Conservation (phyloP, 2,797 vertebrate genomes). For the Scleropages formosus region DNA sequence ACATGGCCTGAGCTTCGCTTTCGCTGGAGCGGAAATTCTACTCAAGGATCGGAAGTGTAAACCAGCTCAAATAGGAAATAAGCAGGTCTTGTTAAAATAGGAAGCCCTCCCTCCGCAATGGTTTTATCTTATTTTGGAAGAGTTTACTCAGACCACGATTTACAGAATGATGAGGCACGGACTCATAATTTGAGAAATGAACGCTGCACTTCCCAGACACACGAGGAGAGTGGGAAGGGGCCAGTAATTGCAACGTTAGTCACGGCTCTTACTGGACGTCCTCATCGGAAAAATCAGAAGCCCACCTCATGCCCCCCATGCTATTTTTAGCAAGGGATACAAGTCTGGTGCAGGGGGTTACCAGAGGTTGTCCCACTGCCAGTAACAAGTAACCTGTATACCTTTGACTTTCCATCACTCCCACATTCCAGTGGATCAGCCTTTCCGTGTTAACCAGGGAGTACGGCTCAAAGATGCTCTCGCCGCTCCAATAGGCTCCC, state of each 20-base stretch:
- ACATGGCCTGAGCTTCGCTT: neutral
- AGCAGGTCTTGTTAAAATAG: neutral
- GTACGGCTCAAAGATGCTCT: too few relatives aligned
- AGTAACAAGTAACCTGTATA: neutral
- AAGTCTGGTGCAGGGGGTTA: neutral
- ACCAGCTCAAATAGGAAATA: neutral
- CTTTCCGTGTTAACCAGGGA: neutral
- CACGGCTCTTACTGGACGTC: neutral
- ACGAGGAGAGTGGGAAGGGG: neutral
- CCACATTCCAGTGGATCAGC: neutral
- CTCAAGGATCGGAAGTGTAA: neutral
- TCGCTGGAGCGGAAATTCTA: neutral
- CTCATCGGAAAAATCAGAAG: slow-evolving; percentile 10
- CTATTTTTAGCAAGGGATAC: neutral
- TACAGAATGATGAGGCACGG: neutral
- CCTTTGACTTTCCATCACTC: neutral
- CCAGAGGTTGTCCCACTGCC: neutral
- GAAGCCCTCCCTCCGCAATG: neutral
- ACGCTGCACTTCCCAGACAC: neutral
- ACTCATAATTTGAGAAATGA: neutral
- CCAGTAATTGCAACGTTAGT: neutral
- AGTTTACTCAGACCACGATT: neutral
- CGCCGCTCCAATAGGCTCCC: too few relatives aligned
- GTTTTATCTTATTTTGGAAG: neutral
- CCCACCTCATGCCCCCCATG: neutral